Base-by-base conservation (phyloP, 2,888 invertebrate species). In the Lepetodrilus schrolli region DNA sequence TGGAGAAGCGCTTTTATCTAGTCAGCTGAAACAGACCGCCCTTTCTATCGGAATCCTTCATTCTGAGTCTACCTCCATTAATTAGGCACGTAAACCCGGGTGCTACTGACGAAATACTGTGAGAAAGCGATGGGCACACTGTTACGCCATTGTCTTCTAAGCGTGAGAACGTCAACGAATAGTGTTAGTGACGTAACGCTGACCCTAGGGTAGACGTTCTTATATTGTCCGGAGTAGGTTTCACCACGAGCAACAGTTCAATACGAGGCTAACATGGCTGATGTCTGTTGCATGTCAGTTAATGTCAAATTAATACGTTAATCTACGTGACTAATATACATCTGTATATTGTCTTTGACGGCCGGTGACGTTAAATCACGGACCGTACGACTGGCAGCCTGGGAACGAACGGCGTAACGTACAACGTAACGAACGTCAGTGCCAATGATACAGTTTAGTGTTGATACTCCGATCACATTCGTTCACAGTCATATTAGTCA, bases 221-320 rank as follows among this genome's bases (percentile, higher is more conserved):
- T 23, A 34, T n/a, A 34, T 58, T 58, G 58, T 58, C 13, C 58
- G 30, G 13, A 30, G 17, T 13, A 34, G 17, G 26, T 34, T n/a
- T 58, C 30, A 58, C 58, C 58, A 58, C 58, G 26, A 30, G 26
- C 58, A 17, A 30, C 34, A 17, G 58, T 58, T 58, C 58, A 58
- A 26, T 58, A 58, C 34, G 13, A 23, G 58, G 58, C 58, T 34
- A 58, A 58, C 58, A 58, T 30, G 48, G 30, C 34, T 58, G n/a
- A 26, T 30, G 30, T 34, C 26, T 23, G 17, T 34, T 30, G 34
- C 34, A 58, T 58, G 58, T 58, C 58, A 58, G n/a, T 7, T 58
- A 26, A 58, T 58, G 58, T 58, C 58, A 58, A 30, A 23, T 26
- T 58, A 58, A 58, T 58, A 58, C 58, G 30, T 17, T 58, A 58